These are phyloP conservation scores for Nilaparvata lugens DNA, from an alignment of 1,140 invertebrate genomes.

Conservation along the genomic window DNA sequence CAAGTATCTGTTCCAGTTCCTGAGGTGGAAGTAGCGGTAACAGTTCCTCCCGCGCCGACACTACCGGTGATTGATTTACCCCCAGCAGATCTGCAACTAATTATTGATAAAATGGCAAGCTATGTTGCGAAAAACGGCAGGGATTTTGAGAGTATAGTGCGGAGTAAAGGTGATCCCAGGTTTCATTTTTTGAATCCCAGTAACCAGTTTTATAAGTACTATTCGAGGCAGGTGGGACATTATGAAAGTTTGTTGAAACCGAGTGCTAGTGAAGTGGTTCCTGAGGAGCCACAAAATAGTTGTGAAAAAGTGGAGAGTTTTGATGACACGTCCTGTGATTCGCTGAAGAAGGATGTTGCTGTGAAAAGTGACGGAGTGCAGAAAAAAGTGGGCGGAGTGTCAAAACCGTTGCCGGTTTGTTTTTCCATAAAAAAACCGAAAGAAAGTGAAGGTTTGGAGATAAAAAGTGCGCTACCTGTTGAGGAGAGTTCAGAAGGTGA, in stretches of 20 bases:
- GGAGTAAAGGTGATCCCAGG: slow-evolving; percentile 58
- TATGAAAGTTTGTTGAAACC: slow-evolving; percentile 35
- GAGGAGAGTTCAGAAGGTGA: slow-evolving; percentile 62
- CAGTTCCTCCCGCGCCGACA: background rate
- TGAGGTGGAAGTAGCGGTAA: background rate
- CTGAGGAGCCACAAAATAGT: no score
- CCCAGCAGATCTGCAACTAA: slow-evolving; percentile 68
- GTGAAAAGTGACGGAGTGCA: slow-evolving; percentile 29
- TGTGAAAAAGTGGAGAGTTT: no score
- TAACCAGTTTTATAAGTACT: slow-evolving; percentile 68
- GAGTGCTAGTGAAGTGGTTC: slow-evolving; percentile 17
- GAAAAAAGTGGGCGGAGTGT: slow-evolving; percentile 15
- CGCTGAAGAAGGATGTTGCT: no score
- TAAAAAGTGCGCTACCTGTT: slow-evolving; percentile 34
- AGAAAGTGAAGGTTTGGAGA: slow-evolving; percentile 48
- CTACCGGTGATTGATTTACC: slow-evolving; percentile 38
- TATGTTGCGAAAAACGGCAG: slow-evolving; percentile 91
- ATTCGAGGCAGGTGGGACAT: slow-evolving; percentile 32
- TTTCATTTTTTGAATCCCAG: slow-evolving; percentile 69
- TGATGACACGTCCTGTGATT: no score
- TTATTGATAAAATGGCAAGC: slow-evolving; percentile 92
- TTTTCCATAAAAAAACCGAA: slow-evolving; percentile 76
- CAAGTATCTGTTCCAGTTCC: background rate
- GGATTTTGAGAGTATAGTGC: slow-evolving; percentile 83
- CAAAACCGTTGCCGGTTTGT: slow-evolving; percentile 51